Evolutionary conservation across 2,888 invertebrate genomes (phyloP), one percentile per base, ranked within the genome.

Genomic region (Epistrophe grossulariae): DNA sequence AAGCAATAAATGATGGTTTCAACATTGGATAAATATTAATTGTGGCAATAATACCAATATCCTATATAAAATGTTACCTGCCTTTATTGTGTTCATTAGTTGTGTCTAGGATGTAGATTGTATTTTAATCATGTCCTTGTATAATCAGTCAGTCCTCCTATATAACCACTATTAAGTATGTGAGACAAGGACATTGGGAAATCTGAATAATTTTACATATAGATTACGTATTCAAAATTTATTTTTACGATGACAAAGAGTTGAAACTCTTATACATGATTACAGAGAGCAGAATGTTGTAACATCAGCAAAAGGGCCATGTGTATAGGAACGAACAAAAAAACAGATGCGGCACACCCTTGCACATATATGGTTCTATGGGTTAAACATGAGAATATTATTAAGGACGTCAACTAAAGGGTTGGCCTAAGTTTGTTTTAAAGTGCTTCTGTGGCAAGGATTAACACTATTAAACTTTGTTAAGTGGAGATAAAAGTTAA

Each of bases 41-140:
- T 82, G 62, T 74, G 50, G 74, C 64, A 82, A 82, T 82, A 74
- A 87, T 82, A 82, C 70, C 70, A 70, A 79, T 73, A 85, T 70
- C 55, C 66, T 24, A 24, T 24, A 24, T 2, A 24, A 24, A 2
- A 24, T 73, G n/a, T n/a, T n/a, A 77, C 68, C 72, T 73, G 48
- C 77, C 81, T 55, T 68, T 81, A 78, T 81, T 81, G 84, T 66
- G 60, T 85, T 81, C 84, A 85, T 85, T 85, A 85, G 68, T 48
- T 57, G 35, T 70, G 73, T 72, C 70, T 35, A 59, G 35, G 73
- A 81, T 77, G 62, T 73, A 78, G 78, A 85, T 81, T 85, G 78
- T 78, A 85, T 78, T 73, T 81, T 68, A 72, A 66, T 68, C 71
- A 59, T 62, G 62, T 38, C 35, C 35, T 28, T 38, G 50, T 31